These are phyloP conservation scores for Argynnis bischoffii DNA, from an alignment of 2,888 invertebrate species.

Conservation along the genomic window DNA sequence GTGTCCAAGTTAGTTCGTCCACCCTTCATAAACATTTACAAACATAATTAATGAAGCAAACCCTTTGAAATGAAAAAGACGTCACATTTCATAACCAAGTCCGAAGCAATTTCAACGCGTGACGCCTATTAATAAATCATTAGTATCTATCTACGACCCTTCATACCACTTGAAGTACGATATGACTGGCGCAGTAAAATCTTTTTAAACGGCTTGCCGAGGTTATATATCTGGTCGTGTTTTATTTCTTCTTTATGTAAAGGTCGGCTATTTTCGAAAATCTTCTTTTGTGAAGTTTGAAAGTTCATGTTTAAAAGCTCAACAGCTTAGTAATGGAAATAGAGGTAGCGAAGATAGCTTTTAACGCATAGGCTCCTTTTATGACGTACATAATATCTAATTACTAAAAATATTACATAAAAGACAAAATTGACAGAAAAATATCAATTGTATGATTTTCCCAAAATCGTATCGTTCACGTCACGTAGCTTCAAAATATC, in stretches of 20 bases:
- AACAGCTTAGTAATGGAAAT: too few species aligned
- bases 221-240: too few species aligned
- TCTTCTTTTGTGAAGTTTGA: too few species aligned
- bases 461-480: slow-evolving; percentile 5
- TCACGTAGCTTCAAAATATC: neutral
- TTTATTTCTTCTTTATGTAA: too few species aligned
- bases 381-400: neutral
- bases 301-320: too few species aligned
- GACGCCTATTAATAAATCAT: slow-evolving; percentile 27
- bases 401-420: too few species aligned
- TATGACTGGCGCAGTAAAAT: too few species aligned
- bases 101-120: slow-evolving; percentile 29
- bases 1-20: neutral
- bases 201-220: too few species aligned
- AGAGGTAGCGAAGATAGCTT: too few species aligned
- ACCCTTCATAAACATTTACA: neutral
- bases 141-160: slow-evolving; percentile 12
- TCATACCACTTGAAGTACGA: neutral
- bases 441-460: too few species aligned
- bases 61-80: slow-evolving; percentile 8
- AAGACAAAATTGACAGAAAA: neutral
- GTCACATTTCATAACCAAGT: slow-evolving; percentile 30
- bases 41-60: slow-evolving; percentile 2
- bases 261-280: too few species aligned
- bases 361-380: too few species aligned